These are phyloP conservation scores for Pterocles gutturalis DNA, from an alignment of 2,113 vertebrate species.

Conservation along the genomic window DNA sequence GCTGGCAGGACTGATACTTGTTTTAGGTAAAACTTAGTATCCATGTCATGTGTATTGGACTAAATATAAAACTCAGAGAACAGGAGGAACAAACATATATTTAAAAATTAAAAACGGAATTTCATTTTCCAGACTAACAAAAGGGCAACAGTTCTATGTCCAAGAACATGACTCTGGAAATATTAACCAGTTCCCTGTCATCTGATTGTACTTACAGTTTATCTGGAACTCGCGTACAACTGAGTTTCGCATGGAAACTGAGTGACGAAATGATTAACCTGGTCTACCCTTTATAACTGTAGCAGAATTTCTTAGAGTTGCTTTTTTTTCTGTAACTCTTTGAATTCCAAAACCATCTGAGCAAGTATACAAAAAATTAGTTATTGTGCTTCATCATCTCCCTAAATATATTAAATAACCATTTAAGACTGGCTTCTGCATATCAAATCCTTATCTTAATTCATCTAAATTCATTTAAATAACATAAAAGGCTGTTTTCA, in stretches of 20 bases:
- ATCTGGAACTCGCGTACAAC: background rate
- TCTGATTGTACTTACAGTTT: background rate
- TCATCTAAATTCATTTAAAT: background rate
- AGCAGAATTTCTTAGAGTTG: background rate
- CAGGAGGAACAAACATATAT: constrained; percentile 22
- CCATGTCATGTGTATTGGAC: constrained; percentile 8
- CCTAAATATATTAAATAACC: background rate
- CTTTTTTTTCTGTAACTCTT: background rate
- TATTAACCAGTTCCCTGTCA: constrained; percentile 23
- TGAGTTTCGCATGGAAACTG: background rate
- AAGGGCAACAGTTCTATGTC: background rate
- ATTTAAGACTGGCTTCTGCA: background rate
- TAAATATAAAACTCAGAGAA: constrained; percentile 53
- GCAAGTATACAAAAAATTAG: background rate
- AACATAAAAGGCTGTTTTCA: background rate
- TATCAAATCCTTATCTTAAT: background rate
- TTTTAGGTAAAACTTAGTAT: constrained; percentile 58
- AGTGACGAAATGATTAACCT: background rate
- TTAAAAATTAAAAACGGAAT: constrained; percentile 47
- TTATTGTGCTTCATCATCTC: background rate
- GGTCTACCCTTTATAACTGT: background rate
- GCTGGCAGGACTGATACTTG: constrained; percentile 23
- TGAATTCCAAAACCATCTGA: background rate
- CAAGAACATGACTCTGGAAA: background rate
- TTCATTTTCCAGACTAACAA: constrained; percentile 45